A percentile compares a stretch with the other conserved stretches of the same genome.
Evolutionary conservation across 2,797 vertebrate genomes (phyloP).

Genomic region (Pipistrellus pipistrellus): DNA sequence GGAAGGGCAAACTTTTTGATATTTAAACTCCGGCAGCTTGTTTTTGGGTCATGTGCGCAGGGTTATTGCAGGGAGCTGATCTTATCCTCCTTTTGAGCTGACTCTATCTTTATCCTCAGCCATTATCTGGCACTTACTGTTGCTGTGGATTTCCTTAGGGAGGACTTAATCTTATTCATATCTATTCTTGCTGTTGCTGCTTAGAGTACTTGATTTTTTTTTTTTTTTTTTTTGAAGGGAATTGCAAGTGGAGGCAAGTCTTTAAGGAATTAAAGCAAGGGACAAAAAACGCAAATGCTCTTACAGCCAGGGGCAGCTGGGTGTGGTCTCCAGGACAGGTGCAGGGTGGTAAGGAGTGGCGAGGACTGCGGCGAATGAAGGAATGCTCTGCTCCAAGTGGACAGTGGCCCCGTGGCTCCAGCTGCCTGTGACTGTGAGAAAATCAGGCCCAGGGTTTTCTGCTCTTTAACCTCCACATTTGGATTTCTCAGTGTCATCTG

Average conservation of each 20-base stretch:
- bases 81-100: slow-evolving; percentile 40
- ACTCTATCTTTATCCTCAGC: slow-evolving; percentile 71
- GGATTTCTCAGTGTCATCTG: background rate
- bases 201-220: slow-evolving; percentile 25
- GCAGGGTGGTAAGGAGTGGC: fast-evolving
- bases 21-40: background rate
- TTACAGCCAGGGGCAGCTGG: too few species aligned
- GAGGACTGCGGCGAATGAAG: background rate
- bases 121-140: slow-evolving; percentile 59
- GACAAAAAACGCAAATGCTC: background rate
- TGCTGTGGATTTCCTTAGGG: slow-evolving; percentile 70
- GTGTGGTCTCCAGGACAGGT: fast-evolving
- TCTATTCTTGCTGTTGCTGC: slow-evolving; percentile 65
- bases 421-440: background rate
- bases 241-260: slow-evolving; percentile 13
- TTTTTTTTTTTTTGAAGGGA: background rate
- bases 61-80: background rate
- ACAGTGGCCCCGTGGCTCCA: background rate
- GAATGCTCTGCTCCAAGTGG: fast-evolving
- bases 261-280: slow-evolving; percentile 19
- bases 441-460: background rate
- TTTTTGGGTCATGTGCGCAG: background rate
- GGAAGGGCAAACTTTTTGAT: background rate
- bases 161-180: slow-evolving; percentile 65
- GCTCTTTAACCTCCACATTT: slow-evolving; percentile 4